Evolutionary conservation across 2,888 invertebrate genomes (phyloP).

Genomic region (Parnassius glacialis): DNA sequence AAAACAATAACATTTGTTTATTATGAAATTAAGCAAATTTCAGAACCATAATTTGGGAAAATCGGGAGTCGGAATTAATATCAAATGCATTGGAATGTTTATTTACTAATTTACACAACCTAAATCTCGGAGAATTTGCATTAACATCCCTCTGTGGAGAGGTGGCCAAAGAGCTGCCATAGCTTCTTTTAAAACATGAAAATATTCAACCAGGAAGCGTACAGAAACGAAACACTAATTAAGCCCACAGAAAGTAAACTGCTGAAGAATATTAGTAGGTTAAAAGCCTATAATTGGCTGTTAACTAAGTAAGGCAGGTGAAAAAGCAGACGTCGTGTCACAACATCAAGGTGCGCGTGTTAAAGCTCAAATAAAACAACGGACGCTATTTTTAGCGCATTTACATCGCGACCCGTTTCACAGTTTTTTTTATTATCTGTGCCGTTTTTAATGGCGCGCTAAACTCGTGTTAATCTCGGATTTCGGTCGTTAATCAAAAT

Average conservation of each 20-base stretch:
- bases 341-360: slow-evolving; percentile 40
- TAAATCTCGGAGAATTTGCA: no score
- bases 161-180: no score
- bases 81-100: no score
- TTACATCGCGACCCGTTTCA: slow-evolving; percentile 49
- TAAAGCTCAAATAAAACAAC: slow-evolving; percentile 30
- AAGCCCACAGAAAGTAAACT: slow-evolving; percentile 15
- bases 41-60: no score
- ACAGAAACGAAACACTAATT: slow-evolving; percentile 18
- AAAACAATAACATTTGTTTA: no score
- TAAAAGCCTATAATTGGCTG: slow-evolving; percentile 18
- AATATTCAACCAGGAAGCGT: slow-evolving; percentile 4
- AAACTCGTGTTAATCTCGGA: slow-evolving; percentile 43
- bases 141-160: no score
- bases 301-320: slow-evolving; percentile 17
- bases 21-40: no score
- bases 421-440: slow-evolving; percentile 61
- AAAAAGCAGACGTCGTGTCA: slow-evolving; percentile 33
- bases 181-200: no score
- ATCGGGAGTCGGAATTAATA: no score
- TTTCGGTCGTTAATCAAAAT: slow-evolving; percentile 49
- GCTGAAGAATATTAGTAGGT: slow-evolving; percentile 23
- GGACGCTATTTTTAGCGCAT: slow-evolving; percentile 26
- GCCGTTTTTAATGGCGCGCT: slow-evolving; percentile 50
- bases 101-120: no score